Percentiles rank a stretch among this genome's conserved stretches.
phyloP scores from a whole-genome alignment of 64 coral and sea anemone species.

The Acropora yongei region DNA sequence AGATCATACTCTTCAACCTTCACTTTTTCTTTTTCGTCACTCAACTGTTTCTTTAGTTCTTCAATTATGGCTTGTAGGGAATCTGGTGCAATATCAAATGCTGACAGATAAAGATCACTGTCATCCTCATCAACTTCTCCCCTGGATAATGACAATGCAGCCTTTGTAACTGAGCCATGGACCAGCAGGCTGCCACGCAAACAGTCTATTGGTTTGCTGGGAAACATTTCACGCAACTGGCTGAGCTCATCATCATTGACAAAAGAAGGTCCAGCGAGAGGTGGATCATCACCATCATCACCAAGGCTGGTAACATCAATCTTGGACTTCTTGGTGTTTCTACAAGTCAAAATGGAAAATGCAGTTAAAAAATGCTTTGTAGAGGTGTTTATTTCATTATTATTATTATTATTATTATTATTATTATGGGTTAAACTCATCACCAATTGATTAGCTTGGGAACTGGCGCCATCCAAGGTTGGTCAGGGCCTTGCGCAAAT shows the following conservation, averaged over 20 bases:
- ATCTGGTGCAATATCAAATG: conserved; percentile 10
- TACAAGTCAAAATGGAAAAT: conserved; percentile 8
- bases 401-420: too few relatives aligned
- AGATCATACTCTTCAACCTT: conserved; percentile 46
- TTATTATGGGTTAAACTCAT: too few relatives aligned
- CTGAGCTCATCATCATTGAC: background rate
- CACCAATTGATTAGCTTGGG: too few relatives aligned
- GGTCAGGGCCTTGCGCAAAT: too few relatives aligned
- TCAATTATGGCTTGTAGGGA: background rate
- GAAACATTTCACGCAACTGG: conserved; percentile 49
- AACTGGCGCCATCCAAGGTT: too few relatives aligned
- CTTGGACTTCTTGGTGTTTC: conserved; percentile 14
- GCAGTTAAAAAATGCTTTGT: background rate
- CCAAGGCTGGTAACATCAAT: background rate
- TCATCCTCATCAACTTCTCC: conserved; percentile 14
- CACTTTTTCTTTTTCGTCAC: conserved; percentile 47
- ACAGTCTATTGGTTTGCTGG: background rate
- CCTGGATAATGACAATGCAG: background rate
- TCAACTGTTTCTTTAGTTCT: conserved; percentile 25
- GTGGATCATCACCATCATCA: conserved; percentile 9
- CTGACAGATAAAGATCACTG: background rate
- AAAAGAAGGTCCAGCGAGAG: conserved; percentile 5
- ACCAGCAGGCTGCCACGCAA: background rate
- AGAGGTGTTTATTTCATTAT: conserved; percentile 13
- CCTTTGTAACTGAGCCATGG: background rate